A percentile compares a stretch with the other conserved stretches of the same genome.
phyloP scores from a whole-genome alignment of 92 coral and sea anemone species.

The Actinostola sp. region DNA sequence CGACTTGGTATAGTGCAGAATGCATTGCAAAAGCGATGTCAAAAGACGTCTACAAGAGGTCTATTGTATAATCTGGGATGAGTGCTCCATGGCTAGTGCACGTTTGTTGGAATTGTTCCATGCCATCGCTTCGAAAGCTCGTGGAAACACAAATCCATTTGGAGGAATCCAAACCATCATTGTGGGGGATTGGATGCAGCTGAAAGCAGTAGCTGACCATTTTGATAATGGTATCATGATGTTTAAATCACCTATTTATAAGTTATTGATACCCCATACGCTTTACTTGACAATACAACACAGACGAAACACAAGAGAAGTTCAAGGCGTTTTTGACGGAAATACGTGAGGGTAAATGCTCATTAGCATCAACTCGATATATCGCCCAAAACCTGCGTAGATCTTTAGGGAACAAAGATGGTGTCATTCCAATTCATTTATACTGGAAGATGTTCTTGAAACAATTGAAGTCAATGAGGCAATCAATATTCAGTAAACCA shows the following conservation, averaged over 20 bases:
- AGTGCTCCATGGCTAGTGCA: conserved; percentile 43
- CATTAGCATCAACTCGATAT: too few species aligned
- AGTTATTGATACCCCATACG: conserved; percentile 22
- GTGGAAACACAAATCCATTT: conserved; percentile 1
- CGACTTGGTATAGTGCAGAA: neutral
- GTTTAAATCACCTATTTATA: conserved; percentile 2
- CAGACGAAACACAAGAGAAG: too few species aligned
- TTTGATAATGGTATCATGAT: conserved; percentile 19
- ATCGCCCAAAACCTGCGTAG: too few species aligned
- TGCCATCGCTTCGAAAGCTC: neutral
- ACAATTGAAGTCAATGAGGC: conserved; percentile 1
- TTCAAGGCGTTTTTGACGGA: too few species aligned
- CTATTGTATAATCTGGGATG: conserved; percentile 41
- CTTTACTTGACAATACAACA: conserved; percentile 12
- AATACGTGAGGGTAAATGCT: too few species aligned
- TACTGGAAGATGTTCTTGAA: conserved; percentile 9
- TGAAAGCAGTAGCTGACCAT: conserved; percentile 22
- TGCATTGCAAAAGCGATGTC: neutral
- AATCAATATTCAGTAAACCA: conserved; percentile 1
- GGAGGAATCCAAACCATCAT: conserved; percentile 32
- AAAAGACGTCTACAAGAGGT: neutral
- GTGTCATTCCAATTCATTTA: too few species aligned
- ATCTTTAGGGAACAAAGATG: too few species aligned
- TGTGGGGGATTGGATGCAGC: conserved; percentile 34
- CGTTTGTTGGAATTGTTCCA: conserved; percentile 15